Evolutionary conservation across 2,797 vertebrate species (phyloP), one percentile per base, ranked within the genome.

Genomic region (Ctenopoma kingsleyae): DNA sequence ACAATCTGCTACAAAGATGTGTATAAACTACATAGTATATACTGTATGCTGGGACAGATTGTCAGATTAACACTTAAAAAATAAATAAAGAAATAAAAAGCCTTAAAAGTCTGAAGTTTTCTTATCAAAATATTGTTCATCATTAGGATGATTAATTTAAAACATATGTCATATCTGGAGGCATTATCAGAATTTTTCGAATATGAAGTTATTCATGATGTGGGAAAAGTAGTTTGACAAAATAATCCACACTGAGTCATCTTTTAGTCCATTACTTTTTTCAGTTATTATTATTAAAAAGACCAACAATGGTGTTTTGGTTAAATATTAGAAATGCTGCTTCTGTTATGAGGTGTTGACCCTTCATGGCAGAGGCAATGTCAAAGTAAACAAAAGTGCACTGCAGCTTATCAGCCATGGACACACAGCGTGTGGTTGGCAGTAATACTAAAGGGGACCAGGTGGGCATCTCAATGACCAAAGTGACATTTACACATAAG

Each of bases 371-470:
- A 40, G 36, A 36, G 17, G 25, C 25, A 32, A 32, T 38, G 48
- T 64, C 32, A 25, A 11, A 25, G 48, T 52, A 52, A 59, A 54
- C 30, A 61, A 53, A 61, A 6, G 23, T 52, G 7, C 40, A 49
- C 25, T 52, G 8, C n/a, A 51, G 16, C 11, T 51, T 44, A 23
- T 9, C 7, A 25, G n/a, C 11, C 38, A 51, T 19, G 25, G 19
- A 2, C 10, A 47, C 43, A 10, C 43, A 23, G 23, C 20, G n/a
- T 32, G 46, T 40, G 49, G 35, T 57, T 40, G 22, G 25, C 19
- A 58, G n/a, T 32, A 17, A 2, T 58, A 27, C 1, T 56, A 17
- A 16, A n/a, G 10, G 56, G 25, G 23, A 40, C 20, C 44, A 63
- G 25, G 53, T 0, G 11, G 48, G 59, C 8, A 40, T 57, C 8